Conservation (phyloP, 1,140 invertebrate species). For the Drosophila lini region DNA sequence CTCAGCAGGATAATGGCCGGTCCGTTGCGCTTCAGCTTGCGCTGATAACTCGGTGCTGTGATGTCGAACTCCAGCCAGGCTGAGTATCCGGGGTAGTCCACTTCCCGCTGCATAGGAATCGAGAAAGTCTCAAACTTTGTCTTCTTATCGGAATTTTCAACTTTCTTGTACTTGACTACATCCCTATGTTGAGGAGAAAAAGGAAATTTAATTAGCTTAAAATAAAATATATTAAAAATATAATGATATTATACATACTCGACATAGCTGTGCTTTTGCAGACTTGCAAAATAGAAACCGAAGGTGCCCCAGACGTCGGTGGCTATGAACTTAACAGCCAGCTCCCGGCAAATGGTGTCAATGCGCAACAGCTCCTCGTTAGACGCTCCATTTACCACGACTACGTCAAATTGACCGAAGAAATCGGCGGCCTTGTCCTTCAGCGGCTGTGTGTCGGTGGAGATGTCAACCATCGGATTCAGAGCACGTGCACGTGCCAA, state of each 20-base stretch:
- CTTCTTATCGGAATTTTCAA: constrained; percentile 86
- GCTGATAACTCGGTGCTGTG: constrained; percentile 83
- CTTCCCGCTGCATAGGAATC: constrained; percentile 85
- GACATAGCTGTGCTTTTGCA: constrained; percentile 93
- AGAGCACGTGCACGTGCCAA: constrained; percentile 90
- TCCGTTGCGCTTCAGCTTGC: constrained; percentile 78
- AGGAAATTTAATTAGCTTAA: neutral
- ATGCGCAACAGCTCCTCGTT: constrained; percentile 90
- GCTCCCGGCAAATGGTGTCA: constrained; percentile 91
- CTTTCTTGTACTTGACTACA: constrained; percentile 86
- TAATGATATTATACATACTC: constrained; percentile 87
- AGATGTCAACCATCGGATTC: constrained; percentile 96
- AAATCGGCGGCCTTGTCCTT: constrained; percentile 88
- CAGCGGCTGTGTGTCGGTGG: constrained; percentile 88
- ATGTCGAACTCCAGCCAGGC: constrained; percentile 89
- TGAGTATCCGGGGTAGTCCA: constrained; percentile 89
- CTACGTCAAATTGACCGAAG: constrained; percentile 93
- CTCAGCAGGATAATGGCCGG: constrained; percentile 81
- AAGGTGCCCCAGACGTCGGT: constrained; percentile 97
- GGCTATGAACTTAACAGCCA: constrained; percentile 93
- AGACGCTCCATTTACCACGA: constrained; percentile 91
- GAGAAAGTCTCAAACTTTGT: constrained; percentile 85
- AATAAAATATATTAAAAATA: no score
- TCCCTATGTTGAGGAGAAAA: constrained; percentile 74
- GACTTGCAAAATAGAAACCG: constrained; percentile 96